A percentile compares a stretch with the other conserved stretches of the same genome.
phyloP scores from a whole-genome alignment of 2,888 invertebrate species.

The Helicoverpa assulta region DNA sequence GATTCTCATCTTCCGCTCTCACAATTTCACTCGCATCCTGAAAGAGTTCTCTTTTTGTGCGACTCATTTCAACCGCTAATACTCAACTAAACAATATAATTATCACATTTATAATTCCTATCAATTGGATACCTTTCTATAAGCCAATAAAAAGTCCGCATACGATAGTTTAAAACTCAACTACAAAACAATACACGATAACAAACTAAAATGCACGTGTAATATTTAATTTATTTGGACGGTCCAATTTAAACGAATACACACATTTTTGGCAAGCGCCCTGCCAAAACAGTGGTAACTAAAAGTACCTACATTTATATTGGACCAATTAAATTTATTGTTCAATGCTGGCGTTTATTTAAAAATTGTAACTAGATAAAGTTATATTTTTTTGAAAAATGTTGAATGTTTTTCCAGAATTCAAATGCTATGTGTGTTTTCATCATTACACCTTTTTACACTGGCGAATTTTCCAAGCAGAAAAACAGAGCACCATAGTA shows the following conservation, averaged over 20 bases:
- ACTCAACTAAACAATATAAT: no score
- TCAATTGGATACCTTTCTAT: no score
- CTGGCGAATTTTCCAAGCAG: no score
- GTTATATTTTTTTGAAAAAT: conserved; percentile 20
- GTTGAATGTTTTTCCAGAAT: neutral
- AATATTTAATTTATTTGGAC: conserved; percentile 21
- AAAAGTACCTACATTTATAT: conserved; percentile 34
- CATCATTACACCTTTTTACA: no score
- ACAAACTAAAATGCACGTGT: neutral
- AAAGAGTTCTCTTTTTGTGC: no score
- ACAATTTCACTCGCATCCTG: no score
- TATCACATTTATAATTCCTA: no score
- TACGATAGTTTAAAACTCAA: neutral
- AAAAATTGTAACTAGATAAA: conserved; percentile 33
- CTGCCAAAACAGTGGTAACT: conserved; percentile 33
- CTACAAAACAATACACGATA: neutral
- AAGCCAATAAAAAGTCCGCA: neutral
- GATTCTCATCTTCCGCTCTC: no score
- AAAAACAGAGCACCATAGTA: no score
- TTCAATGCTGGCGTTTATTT: conserved; percentile 20
- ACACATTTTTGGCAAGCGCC: conserved; percentile 28
- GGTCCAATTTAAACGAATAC: conserved; percentile 29
- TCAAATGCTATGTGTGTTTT: neutral
- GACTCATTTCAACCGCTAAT: no score
- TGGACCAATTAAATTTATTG: conserved; percentile 51